Percentiles rank a stretch among this genome's conserved stretches.
Evolutionary conservation across 2,113 vertebrate genomes (phyloP).

Genomic region (Perca schrenkii): DNA sequence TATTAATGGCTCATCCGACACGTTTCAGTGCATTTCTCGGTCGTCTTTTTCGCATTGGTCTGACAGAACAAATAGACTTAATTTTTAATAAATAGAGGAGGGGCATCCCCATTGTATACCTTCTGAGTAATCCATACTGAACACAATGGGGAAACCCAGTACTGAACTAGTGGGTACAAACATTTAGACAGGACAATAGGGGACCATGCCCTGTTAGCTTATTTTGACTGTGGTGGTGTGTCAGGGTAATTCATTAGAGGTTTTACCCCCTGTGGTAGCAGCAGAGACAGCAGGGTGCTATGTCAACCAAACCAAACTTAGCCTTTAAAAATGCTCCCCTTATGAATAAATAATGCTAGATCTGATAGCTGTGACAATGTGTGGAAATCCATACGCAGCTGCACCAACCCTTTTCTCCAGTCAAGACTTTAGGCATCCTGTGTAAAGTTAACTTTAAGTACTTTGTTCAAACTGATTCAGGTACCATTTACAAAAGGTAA

Average conservation of each 20-base stretch:
- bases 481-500: constrained; percentile 25
- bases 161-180: background rate
- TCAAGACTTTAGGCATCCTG: background rate
- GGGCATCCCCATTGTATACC: background rate
- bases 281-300: constrained; percentile 11
- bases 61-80: background rate
- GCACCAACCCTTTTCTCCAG: background rate
- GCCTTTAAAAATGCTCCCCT: background rate
- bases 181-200: background rate
- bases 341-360: background rate
- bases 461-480: background rate
- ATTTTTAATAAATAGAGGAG: constrained; percentile 5
- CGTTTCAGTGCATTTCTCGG: background rate
- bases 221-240: constrained; percentile 11
- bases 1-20: background rate
- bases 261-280: constrained; percentile 20
- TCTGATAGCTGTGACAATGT: background rate
- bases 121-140: background rate
- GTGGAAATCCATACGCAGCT: background rate
- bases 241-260: background rate
- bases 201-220: background rate
- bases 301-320: constrained; percentile 31
- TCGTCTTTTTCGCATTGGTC: background rate
- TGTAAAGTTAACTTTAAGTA: background rate
- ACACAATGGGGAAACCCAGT: background rate